A percentile compares a stretch with the other conserved stretches of the same genome.
phyloP scores from a whole-genome alignment of 2,797 vertebrate species.

The Amazona ochrocephala region DNA sequence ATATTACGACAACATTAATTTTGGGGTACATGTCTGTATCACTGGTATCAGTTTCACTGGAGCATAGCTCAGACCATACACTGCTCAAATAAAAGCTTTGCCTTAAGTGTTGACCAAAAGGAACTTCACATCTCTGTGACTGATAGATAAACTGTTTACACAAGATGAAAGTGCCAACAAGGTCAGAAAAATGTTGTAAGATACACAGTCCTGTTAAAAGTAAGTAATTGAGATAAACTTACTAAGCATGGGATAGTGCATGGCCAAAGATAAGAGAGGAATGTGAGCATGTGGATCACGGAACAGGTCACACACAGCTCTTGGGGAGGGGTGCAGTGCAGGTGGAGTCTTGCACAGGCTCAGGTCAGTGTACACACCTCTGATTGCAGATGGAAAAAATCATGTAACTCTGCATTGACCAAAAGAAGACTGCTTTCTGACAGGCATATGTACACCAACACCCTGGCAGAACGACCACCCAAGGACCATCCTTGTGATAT shows the following conservation, averaged over 20 bases:
- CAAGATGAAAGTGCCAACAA: background rate
- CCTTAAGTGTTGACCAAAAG: background rate
- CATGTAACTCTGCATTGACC: rapidly evolving
- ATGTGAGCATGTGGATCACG: background rate
- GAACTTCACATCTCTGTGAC: background rate
- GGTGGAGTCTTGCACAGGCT: background rate
- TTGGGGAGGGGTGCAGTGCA: rapidly evolving
- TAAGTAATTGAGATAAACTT: background rate
- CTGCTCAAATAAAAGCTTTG: background rate
- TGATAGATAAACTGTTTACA: background rate
- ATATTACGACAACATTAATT: background rate
- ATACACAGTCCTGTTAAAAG: background rate
- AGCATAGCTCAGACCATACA: background rate
- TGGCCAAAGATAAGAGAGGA: background rate
- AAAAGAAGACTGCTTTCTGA: background rate
- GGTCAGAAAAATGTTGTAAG: background rate
- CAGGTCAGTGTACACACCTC: background rate
- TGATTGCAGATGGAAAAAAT: background rate
- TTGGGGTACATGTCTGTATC: background rate
- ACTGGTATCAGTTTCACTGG: background rate
- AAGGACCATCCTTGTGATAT: background rate
- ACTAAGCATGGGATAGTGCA: background rate
- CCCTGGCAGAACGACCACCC: background rate
- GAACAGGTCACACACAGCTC: rapidly evolving
- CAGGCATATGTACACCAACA: background rate